These are phyloP conservation scores for Drosophila paranaensis DNA, from an alignment of 2,888 invertebrate species.

Conservation along the genomic window DNA sequence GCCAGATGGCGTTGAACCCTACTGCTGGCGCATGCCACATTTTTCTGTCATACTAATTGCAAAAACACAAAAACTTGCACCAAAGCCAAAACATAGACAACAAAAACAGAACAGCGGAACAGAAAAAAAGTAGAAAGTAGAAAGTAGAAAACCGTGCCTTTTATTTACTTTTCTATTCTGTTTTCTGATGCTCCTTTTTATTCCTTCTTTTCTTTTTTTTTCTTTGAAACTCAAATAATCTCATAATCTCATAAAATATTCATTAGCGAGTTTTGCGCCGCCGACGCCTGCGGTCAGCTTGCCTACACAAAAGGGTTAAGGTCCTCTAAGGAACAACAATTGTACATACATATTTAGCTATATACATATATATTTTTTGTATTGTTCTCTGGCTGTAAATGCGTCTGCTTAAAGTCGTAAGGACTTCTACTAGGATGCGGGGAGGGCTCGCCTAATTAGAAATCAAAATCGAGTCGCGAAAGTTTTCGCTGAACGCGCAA, in stretches of 20 bases:
- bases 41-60: conserved; percentile 73
- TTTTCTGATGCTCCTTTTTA: conserved; percentile 21
- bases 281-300: conserved; percentile 73
- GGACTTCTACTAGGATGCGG: neutral
- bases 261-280: conserved; percentile 71
- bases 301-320: conserved; percentile 71
- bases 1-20: conserved; percentile 54
- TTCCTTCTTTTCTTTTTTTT: conserved; percentile 33
- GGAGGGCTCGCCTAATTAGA: conserved; percentile 57
- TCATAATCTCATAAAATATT: conserved; percentile 81
- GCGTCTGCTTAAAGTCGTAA: conserved; percentile 42
- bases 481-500: conserved; percentile 55
- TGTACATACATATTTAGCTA: neutral
- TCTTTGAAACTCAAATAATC: conserved; percentile 75
- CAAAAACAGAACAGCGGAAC: conserved; percentile 9
- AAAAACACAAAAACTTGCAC: conserved; percentile 67
- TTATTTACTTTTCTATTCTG: conserved; percentile 23
- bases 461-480: conserved; percentile 65
- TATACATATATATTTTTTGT: conserved; percentile 1
- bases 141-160: conserved; percentile 27
- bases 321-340: conserved; percentile 37
- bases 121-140: conserved; percentile 13
- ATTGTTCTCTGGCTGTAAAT: conserved; percentile 18
- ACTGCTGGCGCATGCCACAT: conserved; percentile 19
- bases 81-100: conserved; percentile 47